Base-by-base conservation (phyloP, 2,888 invertebrate species). In the Scelioninae gen. 1 region DNA sequence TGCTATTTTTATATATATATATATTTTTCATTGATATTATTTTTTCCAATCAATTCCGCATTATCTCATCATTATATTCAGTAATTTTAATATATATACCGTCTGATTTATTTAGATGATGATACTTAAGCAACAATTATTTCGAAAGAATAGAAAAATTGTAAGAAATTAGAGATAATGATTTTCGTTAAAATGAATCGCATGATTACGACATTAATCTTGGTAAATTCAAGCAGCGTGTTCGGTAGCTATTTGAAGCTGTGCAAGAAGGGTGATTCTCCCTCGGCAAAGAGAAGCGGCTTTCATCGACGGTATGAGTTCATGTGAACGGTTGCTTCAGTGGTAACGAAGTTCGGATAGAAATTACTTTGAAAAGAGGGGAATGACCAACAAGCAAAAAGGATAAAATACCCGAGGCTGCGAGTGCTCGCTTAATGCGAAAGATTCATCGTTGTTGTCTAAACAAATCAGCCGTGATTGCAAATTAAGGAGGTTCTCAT, bases 301-400 rank as follows among this genome's bases (percentile, higher is more conserved):
- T 74, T 74, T 62, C 74, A 66, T 58, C 47, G 53, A 55, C 80
- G 69, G 62, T 75, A 63, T 74, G 74, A 75, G 80, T 68, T 51
- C 51, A 55, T 47, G 69, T 65, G 63, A 76, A 71, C 76, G 82
- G 82, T 82, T 71, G 82, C 71, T 82, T 76, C 58, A 43, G 76
- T 71, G 82, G 76, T 82, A 82, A 82, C 82, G 65, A 82, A 82
- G 82, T 82, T 76, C 82, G 76, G 72, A 69, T 76, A 76, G 76
- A 82, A 82, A 82, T 82, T 82, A 71, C 82, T 82, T 72, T 82
- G 53, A 66, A 65, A 71, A 68, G 66, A 76, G 76, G 82, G 76
- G 76, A 76, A 76, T 82, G 72, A 72, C 82, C 82, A 82, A 60
- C 65, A 53, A 60, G 71, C 71, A 71, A 71, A 81, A 71, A 82